phyloP scores from a whole-genome alignment of 1,140 invertebrate species.

The Ptiloglossa arizonensis region DNA sequence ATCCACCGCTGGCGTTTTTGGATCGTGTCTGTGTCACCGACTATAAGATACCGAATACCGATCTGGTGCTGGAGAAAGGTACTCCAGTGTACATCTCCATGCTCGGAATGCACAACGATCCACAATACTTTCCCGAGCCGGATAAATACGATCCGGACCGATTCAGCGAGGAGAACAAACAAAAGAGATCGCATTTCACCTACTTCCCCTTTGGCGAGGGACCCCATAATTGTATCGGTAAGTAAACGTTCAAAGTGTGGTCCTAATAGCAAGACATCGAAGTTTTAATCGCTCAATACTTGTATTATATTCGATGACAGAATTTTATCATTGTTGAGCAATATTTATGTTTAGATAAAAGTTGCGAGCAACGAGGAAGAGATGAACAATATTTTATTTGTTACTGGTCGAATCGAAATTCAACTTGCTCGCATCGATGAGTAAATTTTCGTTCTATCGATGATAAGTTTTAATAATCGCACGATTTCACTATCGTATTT shows the following conservation, averaged over 20 bases:
- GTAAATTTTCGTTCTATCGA: too few species aligned
- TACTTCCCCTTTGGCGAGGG: conserved; percentile 85
- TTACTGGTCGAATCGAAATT: too few species aligned
- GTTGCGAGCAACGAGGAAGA: too few species aligned
- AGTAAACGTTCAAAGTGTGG: conserved; percentile 10
- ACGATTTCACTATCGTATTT: too few species aligned
- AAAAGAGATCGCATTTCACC: conserved; percentile 73
- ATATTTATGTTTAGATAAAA: too few species aligned
- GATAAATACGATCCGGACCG: conserved; percentile 88
- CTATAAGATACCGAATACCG: conserved; percentile 82
- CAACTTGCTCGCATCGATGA: too few species aligned
- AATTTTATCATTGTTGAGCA: too few species aligned
- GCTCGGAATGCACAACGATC: conserved; percentile 84
- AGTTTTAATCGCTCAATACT: too few species aligned
- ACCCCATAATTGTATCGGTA: conserved; percentile 83
- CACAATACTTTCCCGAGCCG: conserved; percentile 86
- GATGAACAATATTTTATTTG: too few species aligned
- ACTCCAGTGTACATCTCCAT: conserved; percentile 83
- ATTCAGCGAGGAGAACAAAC: conserved; percentile 83
- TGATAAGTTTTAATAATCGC: too few species aligned
- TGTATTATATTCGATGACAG: too few species aligned
- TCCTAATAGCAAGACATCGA: too few species aligned
- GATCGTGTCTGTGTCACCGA: conserved; percentile 69
- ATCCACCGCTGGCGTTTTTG: conserved; percentile 83
- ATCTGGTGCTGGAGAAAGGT: conserved; percentile 82